phyloP scores from a whole-genome alignment of 2,888 invertebrate genomes.

The Polymixis flavicincta region DNA sequence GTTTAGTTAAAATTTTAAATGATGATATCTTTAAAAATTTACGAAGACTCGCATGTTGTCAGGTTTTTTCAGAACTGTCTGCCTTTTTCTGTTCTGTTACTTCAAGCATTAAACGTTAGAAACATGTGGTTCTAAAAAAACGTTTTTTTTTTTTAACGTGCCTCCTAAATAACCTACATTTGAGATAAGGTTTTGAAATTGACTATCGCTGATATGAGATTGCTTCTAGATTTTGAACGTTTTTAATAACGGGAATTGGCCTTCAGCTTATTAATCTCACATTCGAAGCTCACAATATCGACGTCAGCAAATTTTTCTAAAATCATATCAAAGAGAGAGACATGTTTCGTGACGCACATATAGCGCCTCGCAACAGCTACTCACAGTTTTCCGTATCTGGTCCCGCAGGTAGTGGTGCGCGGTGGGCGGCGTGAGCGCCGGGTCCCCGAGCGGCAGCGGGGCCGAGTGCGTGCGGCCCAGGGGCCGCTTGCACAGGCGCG shows the following conservation, averaged over 20 bases:
- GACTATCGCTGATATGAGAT: too few species aligned
- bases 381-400: constrained; percentile 96
- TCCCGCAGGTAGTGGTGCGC: constrained; percentile 93
- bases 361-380: constrained; percentile 2
- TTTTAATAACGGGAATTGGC: too few species aligned
- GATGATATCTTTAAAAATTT: background rate
- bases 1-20: background rate
- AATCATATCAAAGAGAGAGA: background rate
- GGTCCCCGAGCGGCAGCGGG: constrained; percentile 94
- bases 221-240: background rate
- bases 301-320: background rate
- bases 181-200: background rate
- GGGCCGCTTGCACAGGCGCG: constrained; percentile 94
- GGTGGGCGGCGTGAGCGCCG: constrained; percentile 92
- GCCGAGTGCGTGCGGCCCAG: constrained; percentile 98
- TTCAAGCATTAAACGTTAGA: background rate
- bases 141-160: too few species aligned
- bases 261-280: background rate
- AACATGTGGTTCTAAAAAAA: too few species aligned
- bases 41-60: too few species aligned
- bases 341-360: too few species aligned
- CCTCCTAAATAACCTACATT: too few species aligned
- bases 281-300: background rate
- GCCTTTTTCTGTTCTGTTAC: too few species aligned
- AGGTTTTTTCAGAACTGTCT: too few species aligned